Percentiles rank a stretch among this genome's conserved stretches.
phyloP scores from a whole-genome alignment of 2,888 invertebrate genomes.

The Pachycephus smyrnensis region DNA sequence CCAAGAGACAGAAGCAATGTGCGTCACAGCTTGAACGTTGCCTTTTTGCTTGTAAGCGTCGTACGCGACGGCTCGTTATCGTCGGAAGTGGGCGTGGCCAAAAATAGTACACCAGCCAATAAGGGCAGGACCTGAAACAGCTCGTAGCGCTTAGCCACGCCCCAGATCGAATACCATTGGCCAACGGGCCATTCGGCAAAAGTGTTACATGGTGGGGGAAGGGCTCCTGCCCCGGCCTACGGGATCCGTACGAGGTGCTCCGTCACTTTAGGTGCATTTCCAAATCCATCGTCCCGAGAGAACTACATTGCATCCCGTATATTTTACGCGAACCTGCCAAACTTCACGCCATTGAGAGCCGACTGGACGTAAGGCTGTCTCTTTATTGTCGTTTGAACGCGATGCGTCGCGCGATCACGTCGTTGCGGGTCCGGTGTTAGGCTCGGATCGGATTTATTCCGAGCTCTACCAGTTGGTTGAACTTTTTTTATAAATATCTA shows the following conservation, averaged over 20 bases:
- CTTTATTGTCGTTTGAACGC: no score
- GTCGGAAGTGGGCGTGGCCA: neutral
- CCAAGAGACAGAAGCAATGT: neutral
- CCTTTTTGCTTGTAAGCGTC: neutral
- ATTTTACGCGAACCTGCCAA: neutral
- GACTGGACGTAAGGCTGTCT: no score
- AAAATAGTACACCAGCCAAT: constrained; percentile 5
- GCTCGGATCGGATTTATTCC: no score
- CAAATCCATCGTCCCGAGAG: constrained; percentile 38
- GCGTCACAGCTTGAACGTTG: neutral
- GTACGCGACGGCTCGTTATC: constrained; percentile 6
- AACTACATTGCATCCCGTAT: constrained; percentile 13
- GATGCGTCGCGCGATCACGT: no score
- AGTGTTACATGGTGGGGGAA: no score
- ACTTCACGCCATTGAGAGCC: no score
- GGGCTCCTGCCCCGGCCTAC: neutral
- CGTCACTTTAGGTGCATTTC: constrained; percentile 36
- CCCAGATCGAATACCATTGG: constrained; percentile 30
- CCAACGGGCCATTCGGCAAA: constrained; percentile 3
- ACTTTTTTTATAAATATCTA: no score
- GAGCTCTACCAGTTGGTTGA: no score
- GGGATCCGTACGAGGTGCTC: constrained; percentile 23
- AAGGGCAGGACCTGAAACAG: neutral
- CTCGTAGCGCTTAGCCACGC: constrained; percentile 28
- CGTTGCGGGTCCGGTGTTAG: no score